Conservation (phyloP, 2,113 vertebrate species). For the Myotis yumanensis region DNA sequence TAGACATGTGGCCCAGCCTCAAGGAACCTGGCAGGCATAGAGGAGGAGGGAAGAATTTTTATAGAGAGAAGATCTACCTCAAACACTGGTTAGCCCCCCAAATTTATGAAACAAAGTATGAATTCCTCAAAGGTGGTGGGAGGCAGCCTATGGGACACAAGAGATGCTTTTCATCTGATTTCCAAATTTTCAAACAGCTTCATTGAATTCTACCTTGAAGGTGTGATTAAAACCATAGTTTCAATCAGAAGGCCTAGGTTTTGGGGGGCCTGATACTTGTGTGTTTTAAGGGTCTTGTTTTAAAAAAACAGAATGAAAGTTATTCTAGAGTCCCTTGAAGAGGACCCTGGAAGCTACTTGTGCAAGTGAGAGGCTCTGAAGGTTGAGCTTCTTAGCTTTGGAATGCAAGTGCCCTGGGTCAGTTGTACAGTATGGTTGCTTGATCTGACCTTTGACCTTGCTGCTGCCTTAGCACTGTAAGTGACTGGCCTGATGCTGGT, state of each 20-base stretch:
- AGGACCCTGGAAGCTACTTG: not conserved
- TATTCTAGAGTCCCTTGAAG: not conserved
- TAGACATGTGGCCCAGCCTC: no score
- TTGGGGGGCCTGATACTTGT: not conserved
- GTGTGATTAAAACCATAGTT: not conserved
- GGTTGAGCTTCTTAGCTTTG: not conserved
- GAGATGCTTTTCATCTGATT: not conserved
- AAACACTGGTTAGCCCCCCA: no score
- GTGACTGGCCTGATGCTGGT: not conserved
- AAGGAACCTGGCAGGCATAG: not conserved
- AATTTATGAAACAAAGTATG: not conserved
- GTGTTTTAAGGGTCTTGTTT: not conserved
- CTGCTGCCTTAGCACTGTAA: not conserved
- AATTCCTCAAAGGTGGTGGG: not conserved
- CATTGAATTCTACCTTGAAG: not conserved
- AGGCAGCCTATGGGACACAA: not conserved
- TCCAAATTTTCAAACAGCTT: not conserved
- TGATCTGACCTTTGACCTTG: not conserved
- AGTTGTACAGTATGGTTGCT: fast-evolving
- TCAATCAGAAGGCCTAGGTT: not conserved
- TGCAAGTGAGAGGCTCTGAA: not conserved
- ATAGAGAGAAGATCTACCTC: not conserved
- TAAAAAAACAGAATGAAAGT: not conserved
- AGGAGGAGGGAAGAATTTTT: not conserved
- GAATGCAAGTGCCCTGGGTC: not conserved